Evolutionary conservation across 2,888 invertebrate species (phyloP).

Genomic region (Ichneumon xanthorius): DNA sequence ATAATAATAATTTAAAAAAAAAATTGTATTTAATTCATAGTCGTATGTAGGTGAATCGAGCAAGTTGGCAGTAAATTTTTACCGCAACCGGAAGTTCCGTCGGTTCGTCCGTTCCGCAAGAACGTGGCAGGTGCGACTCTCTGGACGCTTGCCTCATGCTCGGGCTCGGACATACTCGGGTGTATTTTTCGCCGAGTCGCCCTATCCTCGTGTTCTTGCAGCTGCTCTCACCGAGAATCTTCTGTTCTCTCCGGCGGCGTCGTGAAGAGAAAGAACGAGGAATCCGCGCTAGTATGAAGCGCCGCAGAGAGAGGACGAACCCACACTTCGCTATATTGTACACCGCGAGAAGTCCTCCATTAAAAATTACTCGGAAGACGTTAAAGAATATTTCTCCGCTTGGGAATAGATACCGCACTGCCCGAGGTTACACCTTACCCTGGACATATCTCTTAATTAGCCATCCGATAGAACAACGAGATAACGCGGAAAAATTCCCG

Average conservation of each 20-base stretch:
- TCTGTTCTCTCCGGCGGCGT: constrained; percentile 2
- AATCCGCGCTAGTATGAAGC: neutral
- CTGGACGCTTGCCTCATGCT: constrained; percentile 34
- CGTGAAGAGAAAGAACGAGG: constrained; percentile 13
- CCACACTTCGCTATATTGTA: neutral
- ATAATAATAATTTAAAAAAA: neutral
- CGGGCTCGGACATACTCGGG: constrained; percentile 31
- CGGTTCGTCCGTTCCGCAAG: constrained; percentile 28
- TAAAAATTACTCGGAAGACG: constrained; percentile 43
- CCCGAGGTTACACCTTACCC: neutral
- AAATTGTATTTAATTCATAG: neutral
- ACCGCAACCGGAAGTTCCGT: constrained; percentile 53
- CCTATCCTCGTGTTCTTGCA: constrained; percentile 47
- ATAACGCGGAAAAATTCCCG: constrained; percentile 12
- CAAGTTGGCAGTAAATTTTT: constrained; percentile 4
- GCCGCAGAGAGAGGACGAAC: neutral
- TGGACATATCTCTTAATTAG: constrained; percentile 60
- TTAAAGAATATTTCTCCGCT: constrained; percentile 28
- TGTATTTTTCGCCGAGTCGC: constrained; percentile 40
- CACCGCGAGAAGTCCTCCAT: constrained; percentile 6
- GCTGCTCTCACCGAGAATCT: constrained; percentile 58
- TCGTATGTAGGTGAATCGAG: constrained; percentile 10
- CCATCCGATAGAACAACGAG: constrained; percentile 50
- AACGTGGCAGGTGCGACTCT: constrained; percentile 58
- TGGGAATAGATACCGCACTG: constrained; percentile 20